phyloP scores from a whole-genome alignment of 1,140 invertebrate species.

The Pogonomyrmex barbatus region DNA sequence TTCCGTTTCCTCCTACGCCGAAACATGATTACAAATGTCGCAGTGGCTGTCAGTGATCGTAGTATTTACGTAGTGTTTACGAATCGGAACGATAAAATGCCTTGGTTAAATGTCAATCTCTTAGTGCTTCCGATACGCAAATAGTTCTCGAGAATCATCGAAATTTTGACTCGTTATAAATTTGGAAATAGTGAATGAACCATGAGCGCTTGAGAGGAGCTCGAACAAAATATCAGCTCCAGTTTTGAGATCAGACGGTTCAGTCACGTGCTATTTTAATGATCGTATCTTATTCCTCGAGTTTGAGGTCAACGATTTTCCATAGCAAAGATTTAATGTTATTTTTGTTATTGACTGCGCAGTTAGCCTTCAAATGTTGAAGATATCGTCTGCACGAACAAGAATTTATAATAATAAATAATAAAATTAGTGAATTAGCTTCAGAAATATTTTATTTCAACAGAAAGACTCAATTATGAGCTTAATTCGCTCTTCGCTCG shows the following conservation, averaged over 20 bases:
- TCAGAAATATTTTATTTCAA: neutral
- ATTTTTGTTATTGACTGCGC: neutral
- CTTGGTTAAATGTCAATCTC: neutral
- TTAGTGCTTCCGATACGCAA: neutral
- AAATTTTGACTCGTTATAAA: neutral
- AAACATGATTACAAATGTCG: neutral
- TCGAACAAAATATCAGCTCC: neutral
- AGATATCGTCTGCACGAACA: neutral
- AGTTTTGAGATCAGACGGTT: neutral
- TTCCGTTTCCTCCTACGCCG: neutral
- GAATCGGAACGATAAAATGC: neutral
- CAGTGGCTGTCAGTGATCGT: neutral
- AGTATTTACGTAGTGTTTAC: neutral
- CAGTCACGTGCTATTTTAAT: neutral
- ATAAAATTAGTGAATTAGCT: neutral
- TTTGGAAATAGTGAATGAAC: neutral
- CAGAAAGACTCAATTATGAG: neutral
- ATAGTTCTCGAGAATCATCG: neutral
- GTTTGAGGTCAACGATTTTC: neutral
- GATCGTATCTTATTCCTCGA: neutral
- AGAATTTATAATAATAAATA: constrained; percentile 12
- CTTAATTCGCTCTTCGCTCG: neutral
- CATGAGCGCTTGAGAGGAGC: neutral
- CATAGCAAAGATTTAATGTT: neutral
- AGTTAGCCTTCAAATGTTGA: neutral